Evolutionary conservation across 2,113 vertebrate genomes (phyloP).

Genomic region (Pterocles orientalis): DNA sequence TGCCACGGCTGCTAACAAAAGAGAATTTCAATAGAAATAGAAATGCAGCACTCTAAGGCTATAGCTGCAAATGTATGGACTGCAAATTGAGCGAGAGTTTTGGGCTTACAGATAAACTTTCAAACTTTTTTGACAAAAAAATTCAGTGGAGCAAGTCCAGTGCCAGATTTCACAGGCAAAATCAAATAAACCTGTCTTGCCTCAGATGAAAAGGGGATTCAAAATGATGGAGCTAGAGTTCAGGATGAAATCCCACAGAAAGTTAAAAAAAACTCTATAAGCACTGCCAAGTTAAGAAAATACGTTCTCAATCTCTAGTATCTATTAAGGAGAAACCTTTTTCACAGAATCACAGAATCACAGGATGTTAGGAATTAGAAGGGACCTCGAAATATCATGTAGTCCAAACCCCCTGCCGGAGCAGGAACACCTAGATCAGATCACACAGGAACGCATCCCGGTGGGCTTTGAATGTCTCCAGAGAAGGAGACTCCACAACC

Average conservation of each 20-base stretch:
- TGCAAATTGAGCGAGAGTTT: not conserved
- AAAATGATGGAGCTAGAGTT: not conserved
- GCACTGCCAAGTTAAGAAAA: not conserved
- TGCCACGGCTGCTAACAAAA: not conserved
- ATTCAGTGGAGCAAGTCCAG: not conserved
- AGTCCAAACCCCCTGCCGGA: too few relatives aligned
- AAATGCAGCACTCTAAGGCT: not conserved
- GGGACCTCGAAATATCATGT: too few relatives aligned
- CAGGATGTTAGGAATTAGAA: too few relatives aligned
- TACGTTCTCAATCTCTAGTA: not conserved
- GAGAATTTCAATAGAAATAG: not conserved
- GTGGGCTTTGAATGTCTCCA: too few relatives aligned
- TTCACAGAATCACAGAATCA: too few relatives aligned
- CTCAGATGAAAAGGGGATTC: constrained; percentile 2
- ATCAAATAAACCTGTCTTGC: constrained; percentile 8
- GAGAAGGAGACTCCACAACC: too few relatives aligned
- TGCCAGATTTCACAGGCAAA: not conserved
- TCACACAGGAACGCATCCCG: too few relatives aligned
- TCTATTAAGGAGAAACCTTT: not conserved
- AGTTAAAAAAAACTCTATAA: not conserved
- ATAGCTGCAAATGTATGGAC: not conserved
- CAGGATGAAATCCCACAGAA: not conserved
- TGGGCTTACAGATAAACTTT: not conserved
- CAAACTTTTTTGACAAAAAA: not conserved
- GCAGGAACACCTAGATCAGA: too few relatives aligned